These are phyloP conservation scores for Nephrotoma appendiculata DNA, from an alignment of 2,888 invertebrate species.

Conservation along the genomic window DNA sequence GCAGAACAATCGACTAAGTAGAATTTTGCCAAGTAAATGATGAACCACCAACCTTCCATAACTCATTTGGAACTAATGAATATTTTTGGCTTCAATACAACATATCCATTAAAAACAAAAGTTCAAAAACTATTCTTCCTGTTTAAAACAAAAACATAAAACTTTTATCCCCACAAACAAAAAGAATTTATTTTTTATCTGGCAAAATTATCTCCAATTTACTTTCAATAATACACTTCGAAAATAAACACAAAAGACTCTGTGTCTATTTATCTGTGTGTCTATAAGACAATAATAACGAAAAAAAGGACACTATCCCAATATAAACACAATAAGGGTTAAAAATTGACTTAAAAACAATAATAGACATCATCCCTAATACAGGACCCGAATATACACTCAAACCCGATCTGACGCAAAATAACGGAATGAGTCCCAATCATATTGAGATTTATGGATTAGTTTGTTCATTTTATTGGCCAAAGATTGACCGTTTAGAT, in stretches of 20 bases:
- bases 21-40: too few species aligned
- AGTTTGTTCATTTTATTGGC: constrained; percentile 16
- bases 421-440: background rate
- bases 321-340: background rate
- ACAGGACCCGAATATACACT: background rate
- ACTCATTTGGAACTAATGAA: background rate
- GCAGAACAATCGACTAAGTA: too few species aligned
- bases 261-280: background rate
- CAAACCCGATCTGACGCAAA: background rate
- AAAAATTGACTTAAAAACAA: background rate
- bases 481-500: constrained; percentile 17
- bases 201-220: background rate
- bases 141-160: background rate
- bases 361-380: background rate
- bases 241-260: background rate
- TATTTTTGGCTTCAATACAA: background rate
- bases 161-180: background rate
- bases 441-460: constrained; percentile 13
- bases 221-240: background rate
- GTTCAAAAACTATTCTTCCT: background rate
- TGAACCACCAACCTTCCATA: background rate
- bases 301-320: background rate
- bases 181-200: background rate
- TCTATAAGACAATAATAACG: background rate
- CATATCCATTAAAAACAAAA: background rate